Evolutionary conservation across 2,797 vertebrate species (phyloP).

Genomic region (Erpetoichthys calabaricus): DNA sequence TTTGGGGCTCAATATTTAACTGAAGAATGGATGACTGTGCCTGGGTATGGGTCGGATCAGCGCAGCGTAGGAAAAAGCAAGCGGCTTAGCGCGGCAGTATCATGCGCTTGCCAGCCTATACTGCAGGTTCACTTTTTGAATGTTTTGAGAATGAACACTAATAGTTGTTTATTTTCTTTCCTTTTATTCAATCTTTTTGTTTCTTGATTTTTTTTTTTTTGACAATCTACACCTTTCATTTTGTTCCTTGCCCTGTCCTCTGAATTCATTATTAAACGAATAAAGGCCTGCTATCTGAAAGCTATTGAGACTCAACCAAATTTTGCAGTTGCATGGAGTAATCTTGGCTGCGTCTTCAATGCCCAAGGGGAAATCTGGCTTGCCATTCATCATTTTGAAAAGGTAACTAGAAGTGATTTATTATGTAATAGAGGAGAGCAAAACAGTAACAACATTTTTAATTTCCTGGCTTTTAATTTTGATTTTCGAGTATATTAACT

Average conservation of each 20-base stretch:
- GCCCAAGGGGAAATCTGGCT: constrained; percentile 98
- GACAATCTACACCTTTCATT: constrained; percentile 2
- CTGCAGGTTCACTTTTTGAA: constrained; percentile 98
- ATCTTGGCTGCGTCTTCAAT: constrained; percentile 98
- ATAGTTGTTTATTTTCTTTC: constrained; percentile 58
- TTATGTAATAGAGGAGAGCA: not conserved
- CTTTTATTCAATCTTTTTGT: constrained; percentile 32
- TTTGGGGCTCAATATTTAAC: constrained; percentile 45
- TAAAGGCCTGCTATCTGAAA: constrained; percentile 98
- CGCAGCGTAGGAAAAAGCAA: constrained; percentile 95
- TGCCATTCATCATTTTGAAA: constrained; percentile 98
- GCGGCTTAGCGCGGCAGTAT: constrained; percentile 90
- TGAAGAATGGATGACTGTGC: constrained; percentile 76
- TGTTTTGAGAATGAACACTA: constrained; percentile 70
- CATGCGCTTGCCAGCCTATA: constrained; percentile 85
- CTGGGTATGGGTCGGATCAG: constrained; percentile 82
- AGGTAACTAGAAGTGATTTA: constrained; percentile 45
- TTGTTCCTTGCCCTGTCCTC: not conserved
- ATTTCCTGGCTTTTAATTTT: not conserved
- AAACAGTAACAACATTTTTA: not conserved
- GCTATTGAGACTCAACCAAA: constrained; percentile 99
- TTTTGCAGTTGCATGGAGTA: constrained; percentile 98
- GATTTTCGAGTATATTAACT: not conserved
- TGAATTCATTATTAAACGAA: constrained; percentile 51
- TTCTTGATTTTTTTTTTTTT: constrained; percentile 46